Evolutionary conservation across 2,797 vertebrate species (phyloP).

Genomic region (Lycodopsis pacificus): DNA sequence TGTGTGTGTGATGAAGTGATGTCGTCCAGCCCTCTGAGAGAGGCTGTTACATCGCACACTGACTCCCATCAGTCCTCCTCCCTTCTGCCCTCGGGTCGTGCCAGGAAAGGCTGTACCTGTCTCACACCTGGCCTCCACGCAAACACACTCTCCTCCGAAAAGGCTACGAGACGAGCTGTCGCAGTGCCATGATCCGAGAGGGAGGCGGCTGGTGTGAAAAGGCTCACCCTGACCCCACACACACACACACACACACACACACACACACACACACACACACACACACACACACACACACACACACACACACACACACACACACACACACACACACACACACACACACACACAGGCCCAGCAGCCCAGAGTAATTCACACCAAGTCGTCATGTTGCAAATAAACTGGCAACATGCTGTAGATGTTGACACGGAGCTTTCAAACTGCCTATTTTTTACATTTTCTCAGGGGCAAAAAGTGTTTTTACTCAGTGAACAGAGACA

Average conservation of each 20-base stretch:
- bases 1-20: conserved; percentile 45
- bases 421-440: not conserved
- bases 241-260: conserved; percentile 9
- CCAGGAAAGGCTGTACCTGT: conserved; percentile 57
- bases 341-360: not conserved
- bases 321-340: conserved; percentile 33
- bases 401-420: conserved; percentile 26
- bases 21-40: conserved; percentile 41
- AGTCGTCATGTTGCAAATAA: conserved; percentile 22
- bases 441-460: conserved; percentile 1
- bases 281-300: conserved; percentile 16
- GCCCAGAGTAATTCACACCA: conserved; percentile 75
- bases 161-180: conserved; percentile 58
- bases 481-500: not conserved
- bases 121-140: conserved; percentile 61
- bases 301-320: conserved; percentile 17
- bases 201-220: conserved; percentile 77
- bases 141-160: conserved; percentile 14
- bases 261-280: conserved; percentile 7
- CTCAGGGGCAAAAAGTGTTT: conserved; percentile 6
- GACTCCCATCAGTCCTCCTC: conserved; percentile 55
- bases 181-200: conserved; percentile 60
- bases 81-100: conserved; percentile 37
- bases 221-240: conserved; percentile 61
- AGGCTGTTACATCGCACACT: conserved; percentile 46